Evolutionary conservation across 2,888 invertebrate genomes (phyloP).

Genomic region (Euclidia mi): DNA sequence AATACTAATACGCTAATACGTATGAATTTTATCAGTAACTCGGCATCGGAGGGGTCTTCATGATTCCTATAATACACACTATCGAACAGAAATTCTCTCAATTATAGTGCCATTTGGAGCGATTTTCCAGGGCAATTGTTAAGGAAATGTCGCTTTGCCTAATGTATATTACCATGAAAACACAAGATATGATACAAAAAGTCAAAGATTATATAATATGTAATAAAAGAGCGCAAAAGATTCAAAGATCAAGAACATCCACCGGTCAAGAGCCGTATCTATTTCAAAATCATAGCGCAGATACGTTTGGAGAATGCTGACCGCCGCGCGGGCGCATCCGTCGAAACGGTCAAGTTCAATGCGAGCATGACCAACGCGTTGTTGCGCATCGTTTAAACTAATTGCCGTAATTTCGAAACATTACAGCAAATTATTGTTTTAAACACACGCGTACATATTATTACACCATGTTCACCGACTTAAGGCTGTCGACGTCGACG

Average conservation of each 20-base stretch:
- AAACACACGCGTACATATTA: constrained; percentile 3
- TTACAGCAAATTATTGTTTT: constrained; percentile 12
- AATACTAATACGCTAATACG: no score
- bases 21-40: no score
- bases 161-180: no score
- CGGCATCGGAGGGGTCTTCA: no score
- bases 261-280: constrained; percentile 58
- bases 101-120: no score
- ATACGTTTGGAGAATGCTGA: constrained; percentile 69
- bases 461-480: constrained; percentile 2
- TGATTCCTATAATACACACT: no score
- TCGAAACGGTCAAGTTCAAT: constrained; percentile 85
- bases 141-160: no score
- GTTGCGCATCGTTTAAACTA: constrained; percentile 57
- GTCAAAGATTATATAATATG: constrained; percentile 18
- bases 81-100: no score
- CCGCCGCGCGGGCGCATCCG: constrained; percentile 77
- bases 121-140: no score
- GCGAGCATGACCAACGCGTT: constrained; percentile 50
- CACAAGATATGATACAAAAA: no score
- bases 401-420: constrained; percentile 45
- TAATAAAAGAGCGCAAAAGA: constrained; percentile 35
- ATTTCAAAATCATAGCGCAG: constrained; percentile 61
- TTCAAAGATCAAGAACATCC: constrained; percentile 69
- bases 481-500: background rate